phyloP scores from a whole-genome alignment of 2,113 vertebrate species.

The Holacanthus passer region DNA sequence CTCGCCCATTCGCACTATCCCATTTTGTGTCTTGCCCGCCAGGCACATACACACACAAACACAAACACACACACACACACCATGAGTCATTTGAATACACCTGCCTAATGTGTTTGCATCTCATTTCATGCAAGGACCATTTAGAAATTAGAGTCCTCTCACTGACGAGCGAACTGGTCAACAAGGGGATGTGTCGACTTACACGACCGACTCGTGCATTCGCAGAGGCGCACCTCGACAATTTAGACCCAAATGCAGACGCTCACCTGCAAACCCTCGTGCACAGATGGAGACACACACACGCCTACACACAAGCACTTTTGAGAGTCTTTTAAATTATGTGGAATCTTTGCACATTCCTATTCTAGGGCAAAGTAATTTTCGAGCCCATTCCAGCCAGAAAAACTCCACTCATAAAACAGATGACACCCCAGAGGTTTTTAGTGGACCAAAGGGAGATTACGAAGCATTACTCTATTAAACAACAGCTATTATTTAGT shows the following conservation, averaged over 20 bases:
- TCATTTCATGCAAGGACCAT: constrained; percentile 42
- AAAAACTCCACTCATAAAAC: constrained; percentile 33
- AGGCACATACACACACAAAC: background rate
- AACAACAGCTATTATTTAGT: constrained; percentile 21
- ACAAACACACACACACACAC: constrained; percentile 13
- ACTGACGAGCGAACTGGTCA: constrained; percentile 46
- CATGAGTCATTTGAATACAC: constrained; percentile 42
- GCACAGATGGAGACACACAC: background rate
- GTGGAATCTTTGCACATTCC: constrained; percentile 13
- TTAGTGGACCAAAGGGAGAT: constrained; percentile 27
- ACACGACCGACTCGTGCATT: constrained; percentile 19
- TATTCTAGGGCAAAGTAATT: constrained; percentile 15
- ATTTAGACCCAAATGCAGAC: constrained; percentile 9
- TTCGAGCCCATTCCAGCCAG: constrained; percentile 2
- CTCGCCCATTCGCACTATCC: constrained; percentile 32
- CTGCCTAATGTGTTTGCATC: constrained; percentile 56
- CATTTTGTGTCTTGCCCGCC: constrained; percentile 17
- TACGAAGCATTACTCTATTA: constrained; percentile 24
- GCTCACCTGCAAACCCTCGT: background rate
- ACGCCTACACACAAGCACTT: background rate
- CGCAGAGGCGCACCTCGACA: constrained; percentile 3
- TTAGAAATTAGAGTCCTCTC: constrained; percentile 50
- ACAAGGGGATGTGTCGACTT: constrained; percentile 33
- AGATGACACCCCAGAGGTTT: constrained; percentile 37
- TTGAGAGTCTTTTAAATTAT: constrained; percentile 21